phyloP scores from a whole-genome alignment of 2,113 vertebrate genomes.

The Oxygymnocypris stewartii region DNA sequence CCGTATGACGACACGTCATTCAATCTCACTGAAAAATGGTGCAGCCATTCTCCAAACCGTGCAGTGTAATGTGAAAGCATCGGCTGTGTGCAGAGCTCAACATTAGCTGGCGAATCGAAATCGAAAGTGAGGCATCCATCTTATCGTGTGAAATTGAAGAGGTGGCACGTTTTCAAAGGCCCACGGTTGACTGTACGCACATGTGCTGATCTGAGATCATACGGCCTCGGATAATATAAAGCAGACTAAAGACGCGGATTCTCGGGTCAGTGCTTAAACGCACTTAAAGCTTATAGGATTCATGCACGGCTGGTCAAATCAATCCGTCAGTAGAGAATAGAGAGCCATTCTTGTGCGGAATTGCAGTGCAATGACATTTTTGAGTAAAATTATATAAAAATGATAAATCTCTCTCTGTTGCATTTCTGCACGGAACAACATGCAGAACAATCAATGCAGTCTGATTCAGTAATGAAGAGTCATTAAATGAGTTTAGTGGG shows the following conservation, averaged over 20 bases:
- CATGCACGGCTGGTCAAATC: background rate
- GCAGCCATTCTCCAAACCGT: background rate
- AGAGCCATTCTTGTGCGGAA: slow-evolving; percentile 1
- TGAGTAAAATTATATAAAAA: background rate
- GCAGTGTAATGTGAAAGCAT: slow-evolving; percentile 30
- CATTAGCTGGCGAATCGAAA: background rate
- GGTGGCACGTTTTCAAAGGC: slow-evolving; percentile 10
- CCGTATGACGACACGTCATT: slow-evolving; percentile 40
- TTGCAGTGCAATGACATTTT: background rate
- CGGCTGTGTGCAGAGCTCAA: slow-evolving; percentile 1
- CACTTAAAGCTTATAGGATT: background rate
- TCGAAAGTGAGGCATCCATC: slow-evolving; percentile 42
- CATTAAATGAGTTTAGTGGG: too few species aligned
- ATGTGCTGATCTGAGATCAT: slow-evolving; percentile 20
- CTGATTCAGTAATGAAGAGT: too few species aligned
- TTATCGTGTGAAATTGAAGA: slow-evolving; percentile 24
- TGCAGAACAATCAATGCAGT: too few species aligned
- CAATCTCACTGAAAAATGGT: slow-evolving; percentile 42
- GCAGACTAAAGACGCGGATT: background rate
- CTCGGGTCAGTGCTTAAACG: background rate
- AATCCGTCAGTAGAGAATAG: slow-evolving; percentile 12
- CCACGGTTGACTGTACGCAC: background rate
- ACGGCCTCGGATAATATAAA: slow-evolving; percentile 18
- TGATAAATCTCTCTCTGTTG: background rate
- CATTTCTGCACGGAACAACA: background rate